Percentiles rank a stretch among this genome's conserved stretches.
These are phyloP conservation scores for Oedothorax gibbosus DNA, from an alignment of 1,140 invertebrate species.

Conservation along the genomic window DNA sequence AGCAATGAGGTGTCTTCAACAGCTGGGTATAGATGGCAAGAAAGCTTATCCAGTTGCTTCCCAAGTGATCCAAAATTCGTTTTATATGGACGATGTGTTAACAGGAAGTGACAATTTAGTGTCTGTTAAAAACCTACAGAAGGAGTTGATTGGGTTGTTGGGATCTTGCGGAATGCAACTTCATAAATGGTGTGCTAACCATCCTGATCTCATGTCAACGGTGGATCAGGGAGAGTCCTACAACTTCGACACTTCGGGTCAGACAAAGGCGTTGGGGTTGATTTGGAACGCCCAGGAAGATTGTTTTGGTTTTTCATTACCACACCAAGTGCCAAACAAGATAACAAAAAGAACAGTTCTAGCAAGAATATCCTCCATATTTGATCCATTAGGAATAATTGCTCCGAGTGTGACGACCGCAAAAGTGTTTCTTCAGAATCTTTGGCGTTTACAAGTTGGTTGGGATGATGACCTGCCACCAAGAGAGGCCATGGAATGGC, in stretches of 20 bases:
- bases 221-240: constrained; percentile 65
- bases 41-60: constrained; percentile 61
- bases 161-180: constrained; percentile 64
- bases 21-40: constrained; percentile 64
- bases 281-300: constrained; percentile 11
- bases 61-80: constrained; percentile 5
- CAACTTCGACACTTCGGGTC: constrained; percentile 44
- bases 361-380: constrained; percentile 64
- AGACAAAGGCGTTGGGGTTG: background rate
- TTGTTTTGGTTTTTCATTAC: constrained; percentile 3
- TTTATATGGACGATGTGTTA: constrained; percentile 65
- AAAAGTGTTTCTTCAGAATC: constrained; percentile 69
- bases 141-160: constrained; percentile 45
- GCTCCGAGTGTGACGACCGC: constrained; percentile 66
- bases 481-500: background rate
- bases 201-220: background rate
- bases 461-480: background rate
- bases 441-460: constrained; percentile 21
- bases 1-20: constrained; percentile 64
- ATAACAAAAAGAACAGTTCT: constrained; percentile 11
- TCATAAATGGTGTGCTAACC: constrained; percentile 51
- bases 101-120: constrained; percentile 54
- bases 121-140: constrained; percentile 52
- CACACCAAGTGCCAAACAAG: background rate
- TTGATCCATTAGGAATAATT: constrained; percentile 70